These are phyloP conservation scores for Lota lota DNA, from an alignment of 2,113 vertebrate species.

Conservation along the genomic window DNA sequence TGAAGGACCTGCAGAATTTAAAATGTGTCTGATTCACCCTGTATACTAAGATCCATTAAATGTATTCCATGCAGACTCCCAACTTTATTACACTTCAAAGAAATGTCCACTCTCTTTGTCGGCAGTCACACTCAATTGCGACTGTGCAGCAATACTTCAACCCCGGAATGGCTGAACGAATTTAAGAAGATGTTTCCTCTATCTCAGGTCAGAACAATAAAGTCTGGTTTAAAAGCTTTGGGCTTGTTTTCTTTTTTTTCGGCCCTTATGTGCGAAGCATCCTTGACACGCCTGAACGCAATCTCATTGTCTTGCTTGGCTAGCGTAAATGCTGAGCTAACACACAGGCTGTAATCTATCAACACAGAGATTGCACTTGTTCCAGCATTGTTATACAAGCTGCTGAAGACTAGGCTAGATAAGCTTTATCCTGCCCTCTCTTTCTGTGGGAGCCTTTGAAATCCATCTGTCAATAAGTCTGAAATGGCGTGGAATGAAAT, in stretches of 20 bases:
- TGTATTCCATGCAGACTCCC: too few species aligned
- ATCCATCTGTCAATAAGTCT: constrained; percentile 72
- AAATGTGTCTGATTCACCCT: too few species aligned
- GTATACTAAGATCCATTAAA: too few species aligned
- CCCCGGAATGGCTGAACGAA: neutral
- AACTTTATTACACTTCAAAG: too few species aligned
- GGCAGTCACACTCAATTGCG: too few species aligned
- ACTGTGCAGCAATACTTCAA: neutral
- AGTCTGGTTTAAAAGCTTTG: neutral
- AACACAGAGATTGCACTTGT: constrained; percentile 65
- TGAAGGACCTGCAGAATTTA: too few species aligned
- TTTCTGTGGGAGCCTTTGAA: constrained; percentile 57
- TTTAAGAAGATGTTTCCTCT: neutral
- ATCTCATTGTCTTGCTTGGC: constrained; percentile 68
- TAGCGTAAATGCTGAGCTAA: constrained; percentile 65
- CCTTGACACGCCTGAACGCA: constrained; percentile 47
- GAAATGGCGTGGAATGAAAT: constrained; percentile 37
- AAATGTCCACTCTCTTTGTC: too few species aligned
- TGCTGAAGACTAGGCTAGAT: constrained; percentile 60
- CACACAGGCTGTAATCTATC: constrained; percentile 68
- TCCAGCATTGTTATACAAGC: constrained; percentile 70
- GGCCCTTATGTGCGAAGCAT: constrained; percentile 27
- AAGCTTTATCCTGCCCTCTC: constrained; percentile 64
- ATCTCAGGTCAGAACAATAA: neutral
- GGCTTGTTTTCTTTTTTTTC: constrained; percentile 3